Conservation (phyloP, 1,140 invertebrate species). For the Lasioglossum baleicum region DNA sequence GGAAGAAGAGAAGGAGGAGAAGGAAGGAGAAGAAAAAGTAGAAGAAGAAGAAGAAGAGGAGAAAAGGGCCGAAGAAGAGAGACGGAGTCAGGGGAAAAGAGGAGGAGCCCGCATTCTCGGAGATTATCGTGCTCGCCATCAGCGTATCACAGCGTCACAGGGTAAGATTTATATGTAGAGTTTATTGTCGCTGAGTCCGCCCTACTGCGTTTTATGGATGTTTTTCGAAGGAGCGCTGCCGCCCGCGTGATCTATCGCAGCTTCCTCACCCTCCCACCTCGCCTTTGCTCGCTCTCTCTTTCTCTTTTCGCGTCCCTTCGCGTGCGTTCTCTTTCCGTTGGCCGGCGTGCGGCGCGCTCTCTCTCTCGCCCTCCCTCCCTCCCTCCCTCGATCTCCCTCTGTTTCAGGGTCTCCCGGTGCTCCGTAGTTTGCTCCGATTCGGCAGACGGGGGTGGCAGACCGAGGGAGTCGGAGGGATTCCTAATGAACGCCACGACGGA, state of each 20-base stretch:
- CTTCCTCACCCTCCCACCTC: constrained; percentile 65
- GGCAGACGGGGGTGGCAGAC: constrained; percentile 60
- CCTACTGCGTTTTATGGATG: constrained; percentile 81
- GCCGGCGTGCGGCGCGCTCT: not conserved
- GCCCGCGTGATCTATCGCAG: constrained; percentile 79
- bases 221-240: constrained; percentile 80
- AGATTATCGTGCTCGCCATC: constrained; percentile 81
- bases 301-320: too few relatives aligned
- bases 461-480: constrained; percentile 66
- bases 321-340: constrained; percentile 7
- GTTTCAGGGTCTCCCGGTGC: not conserved
- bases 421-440: constrained; percentile 51
- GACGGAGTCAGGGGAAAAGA: constrained; percentile 51
- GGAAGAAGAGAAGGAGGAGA: too few relatives aligned
- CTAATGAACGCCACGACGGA: constrained; percentile 74
- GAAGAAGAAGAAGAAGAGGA: constrained; percentile 30
- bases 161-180: constrained; percentile 81
- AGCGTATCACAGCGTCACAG: constrained; percentile 80
- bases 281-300: constrained; percentile 41
- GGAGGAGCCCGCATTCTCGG: constrained; percentile 79
- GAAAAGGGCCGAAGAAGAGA: constrained; percentile 34
- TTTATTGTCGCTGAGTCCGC: constrained; percentile 81
- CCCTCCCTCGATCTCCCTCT: constrained; percentile 3
- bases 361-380: not conserved
- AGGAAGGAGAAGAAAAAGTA: not conserved